These are phyloP conservation scores for Etheostoma nigrum DNA, from an alignment of 2,797 vertebrate genomes.

Conservation along the genomic window DNA sequence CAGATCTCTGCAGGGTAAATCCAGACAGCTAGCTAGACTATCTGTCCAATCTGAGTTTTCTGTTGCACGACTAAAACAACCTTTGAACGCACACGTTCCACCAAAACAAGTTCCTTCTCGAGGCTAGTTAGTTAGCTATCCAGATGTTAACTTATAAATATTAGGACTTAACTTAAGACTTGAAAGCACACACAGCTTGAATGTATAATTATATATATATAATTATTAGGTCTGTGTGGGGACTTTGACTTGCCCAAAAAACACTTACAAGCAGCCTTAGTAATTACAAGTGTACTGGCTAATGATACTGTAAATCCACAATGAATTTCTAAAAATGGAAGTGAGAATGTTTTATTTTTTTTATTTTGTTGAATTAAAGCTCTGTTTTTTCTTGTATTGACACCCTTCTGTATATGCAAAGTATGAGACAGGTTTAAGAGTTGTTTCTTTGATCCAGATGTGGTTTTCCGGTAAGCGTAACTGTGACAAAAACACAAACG, in stretches of 20 bases:
- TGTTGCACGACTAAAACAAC: no score
- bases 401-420: neutral
- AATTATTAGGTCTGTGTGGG: neutral
- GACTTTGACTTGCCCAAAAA: neutral
- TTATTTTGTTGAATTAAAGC: neutral
- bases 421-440: neutral
- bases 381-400: neutral
- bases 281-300: neutral
- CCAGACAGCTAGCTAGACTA: no score
- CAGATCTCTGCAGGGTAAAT: no score
- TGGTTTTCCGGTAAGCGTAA: neutral
- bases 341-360: neutral
- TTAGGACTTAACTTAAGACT: neutral
- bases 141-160: neutral
- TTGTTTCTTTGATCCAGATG: conserved; percentile 12
- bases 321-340: neutral
- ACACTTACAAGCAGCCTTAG: neutral
- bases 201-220: no score
- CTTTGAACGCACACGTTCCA: no score
- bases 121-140: no score
- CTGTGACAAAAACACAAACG: conserved; percentile 8
- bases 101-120: no score
- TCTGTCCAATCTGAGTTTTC: no score
- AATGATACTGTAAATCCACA: neutral
- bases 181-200: neutral